These are phyloP conservation scores for Xestia ashworthii DNA, from an alignment of 2,888 invertebrate species.

Conservation along the genomic window DNA sequence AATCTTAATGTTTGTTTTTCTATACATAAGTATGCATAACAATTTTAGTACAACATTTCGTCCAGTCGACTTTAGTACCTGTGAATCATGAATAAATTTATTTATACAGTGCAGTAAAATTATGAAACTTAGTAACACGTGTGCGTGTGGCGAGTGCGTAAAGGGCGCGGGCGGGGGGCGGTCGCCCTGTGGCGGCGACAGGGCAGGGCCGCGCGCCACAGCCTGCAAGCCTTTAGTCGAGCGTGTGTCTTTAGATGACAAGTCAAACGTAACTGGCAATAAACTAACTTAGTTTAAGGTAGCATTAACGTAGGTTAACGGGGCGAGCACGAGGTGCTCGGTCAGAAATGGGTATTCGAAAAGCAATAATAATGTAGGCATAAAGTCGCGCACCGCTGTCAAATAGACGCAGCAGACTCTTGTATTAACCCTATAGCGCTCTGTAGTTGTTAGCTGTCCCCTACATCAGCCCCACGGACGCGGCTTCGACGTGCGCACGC, in stretches of 20 bases:
- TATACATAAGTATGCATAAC: neutral
- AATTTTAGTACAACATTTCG: constrained; percentile 15
- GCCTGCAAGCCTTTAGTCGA: constrained; percentile 87
- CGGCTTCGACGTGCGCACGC: constrained; percentile 31
- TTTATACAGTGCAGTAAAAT: neutral
- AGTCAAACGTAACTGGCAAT: constrained; percentile 88
- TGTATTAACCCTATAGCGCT: constrained; percentile 76
- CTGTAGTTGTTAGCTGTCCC: constrained; percentile 71
- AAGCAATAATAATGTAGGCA: constrained; percentile 91
- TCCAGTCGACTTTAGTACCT: constrained; percentile 13
- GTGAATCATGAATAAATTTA: neutral
- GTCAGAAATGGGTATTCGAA: constrained; percentile 90
- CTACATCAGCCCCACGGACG: constrained; percentile 43
- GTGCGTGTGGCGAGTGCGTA: constrained; percentile 36
- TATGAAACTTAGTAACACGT: neutral
- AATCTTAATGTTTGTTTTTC: neutral
- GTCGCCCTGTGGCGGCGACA: constrained; percentile 73
- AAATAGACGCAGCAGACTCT: constrained; percentile 79
- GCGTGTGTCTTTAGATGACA: constrained; percentile 83
- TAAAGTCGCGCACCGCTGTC: constrained; percentile 88
- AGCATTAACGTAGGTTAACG: constrained; percentile 79
- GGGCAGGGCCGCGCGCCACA: constrained; percentile 79
- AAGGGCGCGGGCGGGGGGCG: constrained; percentile 70
- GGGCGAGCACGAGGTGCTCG: constrained; percentile 88
- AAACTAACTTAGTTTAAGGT: constrained; percentile 86